These are phyloP conservation scores for Onthophagus sagittarius DNA, from an alignment of 2,888 invertebrate species.

Conservation along the genomic window DNA sequence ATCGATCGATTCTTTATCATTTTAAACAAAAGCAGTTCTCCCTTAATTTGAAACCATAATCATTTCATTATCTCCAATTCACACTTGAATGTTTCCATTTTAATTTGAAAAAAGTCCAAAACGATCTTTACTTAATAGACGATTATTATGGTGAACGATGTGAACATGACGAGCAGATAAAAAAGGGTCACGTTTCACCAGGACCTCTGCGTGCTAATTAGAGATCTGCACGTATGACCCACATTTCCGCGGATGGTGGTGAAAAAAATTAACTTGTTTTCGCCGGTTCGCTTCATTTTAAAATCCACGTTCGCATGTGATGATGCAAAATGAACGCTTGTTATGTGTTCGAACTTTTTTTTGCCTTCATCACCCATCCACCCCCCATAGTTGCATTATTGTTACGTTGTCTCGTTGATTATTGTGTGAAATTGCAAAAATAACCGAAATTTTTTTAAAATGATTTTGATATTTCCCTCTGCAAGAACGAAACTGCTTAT, in stretches of 20 bases:
- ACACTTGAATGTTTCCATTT: no score
- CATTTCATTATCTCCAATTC: no score
- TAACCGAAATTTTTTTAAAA: not conserved
- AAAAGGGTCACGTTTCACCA: not conserved
- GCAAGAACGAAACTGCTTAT: conserved; percentile 12
- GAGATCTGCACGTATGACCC: not conserved
- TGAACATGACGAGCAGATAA: not conserved
- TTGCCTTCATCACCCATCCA: not conserved
- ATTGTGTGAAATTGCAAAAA: conserved; percentile 7
- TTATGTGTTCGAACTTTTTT: not conserved
- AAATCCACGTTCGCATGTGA: not conserved
- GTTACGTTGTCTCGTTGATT: not conserved
- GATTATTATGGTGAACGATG: no score
- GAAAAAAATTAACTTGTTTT: not conserved
- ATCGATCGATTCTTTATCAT: no score
- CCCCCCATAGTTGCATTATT: not conserved
- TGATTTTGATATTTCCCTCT: not conserved
- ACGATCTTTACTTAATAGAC: no score
- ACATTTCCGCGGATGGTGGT: not conserved
- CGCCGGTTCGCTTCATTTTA: not conserved
- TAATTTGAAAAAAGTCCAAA: no score
- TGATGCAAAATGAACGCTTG: not conserved
- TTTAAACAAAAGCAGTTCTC: no score
- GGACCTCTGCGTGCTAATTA: not conserved
- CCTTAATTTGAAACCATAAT: no score